A percentile compares a stretch with the other conserved stretches of the same genome.
These are phyloP conservation scores for Cheilosia grossa DNA, from an alignment of 2,888 invertebrate species.

Conservation along the genomic window DNA sequence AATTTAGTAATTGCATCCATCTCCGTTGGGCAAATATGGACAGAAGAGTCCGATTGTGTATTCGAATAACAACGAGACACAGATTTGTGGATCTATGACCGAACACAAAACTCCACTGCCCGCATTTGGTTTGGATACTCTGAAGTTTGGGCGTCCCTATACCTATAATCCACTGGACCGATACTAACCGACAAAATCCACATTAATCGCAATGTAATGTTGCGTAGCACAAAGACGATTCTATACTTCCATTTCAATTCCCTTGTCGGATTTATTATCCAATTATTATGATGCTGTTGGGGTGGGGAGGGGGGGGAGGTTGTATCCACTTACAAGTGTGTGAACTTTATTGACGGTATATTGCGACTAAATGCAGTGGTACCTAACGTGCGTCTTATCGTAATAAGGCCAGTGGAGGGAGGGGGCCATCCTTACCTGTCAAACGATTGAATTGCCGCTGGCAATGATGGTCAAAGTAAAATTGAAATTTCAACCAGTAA, in stretches of 20 bases:
- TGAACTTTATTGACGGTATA: too few relatives aligned
- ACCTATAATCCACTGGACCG: conserved; percentile 29
- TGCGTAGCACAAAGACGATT: background rate
- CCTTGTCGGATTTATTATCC: conserved; percentile 40
- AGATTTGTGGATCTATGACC: conserved; percentile 44
- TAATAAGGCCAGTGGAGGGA: too few relatives aligned
- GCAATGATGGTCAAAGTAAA: conserved; percentile 39
- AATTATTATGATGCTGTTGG: conserved; percentile 41
- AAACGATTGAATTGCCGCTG: conserved; percentile 29
- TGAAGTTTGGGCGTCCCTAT: background rate
- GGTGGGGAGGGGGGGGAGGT: too few relatives aligned
- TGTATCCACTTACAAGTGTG: too few relatives aligned
- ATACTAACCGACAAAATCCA: conserved; percentile 48
- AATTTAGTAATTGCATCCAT: conserved; percentile 62
- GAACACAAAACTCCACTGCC: conserved; percentile 7
- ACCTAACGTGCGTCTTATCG: background rate
- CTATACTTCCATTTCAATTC: background rate
- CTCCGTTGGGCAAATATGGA: conserved; percentile 39
- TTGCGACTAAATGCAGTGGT: conserved; percentile 4
- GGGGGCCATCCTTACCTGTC: background rate
- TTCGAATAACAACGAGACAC: conserved; percentile 20
- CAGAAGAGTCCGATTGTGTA: conserved; percentile 24
- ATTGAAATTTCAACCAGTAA: conserved; percentile 39
- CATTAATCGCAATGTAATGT: conserved; percentile 46
- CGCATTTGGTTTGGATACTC: conserved; percentile 16